Conservation (phyloP, 2,113 vertebrate genomes). For the Vulpes ferrilata region DNA sequence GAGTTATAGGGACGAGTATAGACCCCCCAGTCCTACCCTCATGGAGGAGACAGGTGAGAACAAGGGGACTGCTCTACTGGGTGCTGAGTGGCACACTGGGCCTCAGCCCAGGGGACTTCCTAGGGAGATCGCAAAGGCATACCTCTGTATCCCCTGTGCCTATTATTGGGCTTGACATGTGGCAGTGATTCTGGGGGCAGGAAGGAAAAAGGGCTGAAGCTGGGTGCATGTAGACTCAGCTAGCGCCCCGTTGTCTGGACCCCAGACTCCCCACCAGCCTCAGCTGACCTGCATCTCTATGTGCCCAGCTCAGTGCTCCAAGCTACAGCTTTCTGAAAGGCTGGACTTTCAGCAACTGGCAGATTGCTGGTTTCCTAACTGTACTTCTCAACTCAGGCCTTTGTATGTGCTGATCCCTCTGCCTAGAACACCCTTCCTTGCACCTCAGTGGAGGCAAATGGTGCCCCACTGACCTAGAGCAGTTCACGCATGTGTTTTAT, state of each 20-base stretch:
- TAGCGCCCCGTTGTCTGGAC: accelerated
- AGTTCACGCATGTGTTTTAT: background rate
- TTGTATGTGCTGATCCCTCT: background rate
- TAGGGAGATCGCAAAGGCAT: background rate
- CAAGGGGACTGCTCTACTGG: background rate
- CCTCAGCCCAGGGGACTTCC: background rate
- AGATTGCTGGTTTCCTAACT: accelerated
- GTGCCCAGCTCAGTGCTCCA: background rate
- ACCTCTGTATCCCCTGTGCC: background rate
- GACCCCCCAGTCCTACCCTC: background rate
- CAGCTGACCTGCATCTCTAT: accelerated
- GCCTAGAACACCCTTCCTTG: background rate
- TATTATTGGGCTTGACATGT: background rate
- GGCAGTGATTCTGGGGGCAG: background rate
- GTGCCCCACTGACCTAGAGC: background rate
- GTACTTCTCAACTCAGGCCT: background rate
- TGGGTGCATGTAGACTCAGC: accelerated
- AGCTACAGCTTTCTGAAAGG: background rate
- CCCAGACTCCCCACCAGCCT: background rate
- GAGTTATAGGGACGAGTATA: background rate
- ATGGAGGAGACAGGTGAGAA: background rate
- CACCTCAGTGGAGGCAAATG: background rate
- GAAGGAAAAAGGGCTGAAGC: background rate
- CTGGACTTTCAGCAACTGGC: background rate
- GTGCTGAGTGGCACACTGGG: background rate